Base-by-base conservation (phyloP, 92 coral and sea anemone genomes). In the Porites rus region DNA sequence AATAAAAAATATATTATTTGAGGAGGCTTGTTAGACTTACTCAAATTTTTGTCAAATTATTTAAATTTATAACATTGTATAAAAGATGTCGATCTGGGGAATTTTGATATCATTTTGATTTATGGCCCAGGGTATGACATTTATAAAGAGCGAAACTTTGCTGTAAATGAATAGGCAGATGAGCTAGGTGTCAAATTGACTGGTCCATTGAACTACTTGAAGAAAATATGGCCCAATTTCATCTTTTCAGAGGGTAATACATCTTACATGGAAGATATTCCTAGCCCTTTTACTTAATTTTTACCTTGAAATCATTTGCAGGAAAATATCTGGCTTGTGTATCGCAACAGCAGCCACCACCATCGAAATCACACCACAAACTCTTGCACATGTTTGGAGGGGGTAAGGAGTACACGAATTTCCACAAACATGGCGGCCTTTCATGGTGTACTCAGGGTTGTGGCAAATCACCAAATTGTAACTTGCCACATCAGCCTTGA, bases 301-400 rank as follows among this genome's bases (percentile, higher is more conserved):
- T n/a, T 70, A 70, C 38, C 46, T 70, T 9, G 51, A 70, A 53
- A 85, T 85, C 51, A 75, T 65, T 65, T 76, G 60, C 17, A 62
- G 43, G 69, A 65, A 82, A 43, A 72, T 46, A 6, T 14, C 50
- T 72, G 65, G 78, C 18, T 56, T 62, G 17, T 25, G 68, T n/a
- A 70, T 73, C 17, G 88, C 88, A 31, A 84, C 70, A 31, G 88
- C 88, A 31, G 83, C 74, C 75, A 84, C 51, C 53, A 74, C 72
- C 43, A 75, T 75, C 8, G 56, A 77, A 17, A 84, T 78, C 20
- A 84, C 52, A 14, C 88, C 88, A 61, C 88, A 84, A 22, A 84
- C 76, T 51, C 73, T 84, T 58, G 72, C 51, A 19, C 88, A 84
- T 14, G 73, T 64, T 70, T 84, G 88, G 16, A 84, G 69, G 12